Evolutionary conservation across 2,888 invertebrate genomes (phyloP).

Genomic region (Ligdia adustata): DNA sequence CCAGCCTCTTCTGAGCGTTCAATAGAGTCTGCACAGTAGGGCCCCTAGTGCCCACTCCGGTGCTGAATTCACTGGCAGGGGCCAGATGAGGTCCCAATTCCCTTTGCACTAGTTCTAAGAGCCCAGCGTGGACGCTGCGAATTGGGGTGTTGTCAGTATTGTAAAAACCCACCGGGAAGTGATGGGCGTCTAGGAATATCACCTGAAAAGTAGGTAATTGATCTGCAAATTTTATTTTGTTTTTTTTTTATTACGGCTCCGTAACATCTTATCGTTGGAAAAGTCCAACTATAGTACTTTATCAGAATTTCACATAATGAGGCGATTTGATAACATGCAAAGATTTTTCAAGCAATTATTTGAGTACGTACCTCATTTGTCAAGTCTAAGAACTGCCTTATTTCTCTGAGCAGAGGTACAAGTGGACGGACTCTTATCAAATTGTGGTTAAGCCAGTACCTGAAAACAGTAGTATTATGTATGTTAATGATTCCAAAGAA

Average conservation of each 20-base stretch:
- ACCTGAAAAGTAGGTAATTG: constrained; percentile 72
- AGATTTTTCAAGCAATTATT: background rate
- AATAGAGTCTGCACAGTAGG: constrained; percentile 78
- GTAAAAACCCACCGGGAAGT: constrained; percentile 89
- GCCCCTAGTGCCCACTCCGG: constrained; percentile 64
- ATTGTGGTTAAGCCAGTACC: constrained; percentile 90
- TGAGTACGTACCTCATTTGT: constrained; percentile 85
- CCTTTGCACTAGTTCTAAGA: constrained; percentile 80
- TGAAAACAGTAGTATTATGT: no score
- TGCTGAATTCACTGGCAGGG: constrained; percentile 64
- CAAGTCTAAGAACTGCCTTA: constrained; percentile 86
- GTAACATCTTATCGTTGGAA: no score
- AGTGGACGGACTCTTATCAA: constrained; percentile 88
- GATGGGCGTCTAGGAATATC: constrained; percentile 91
- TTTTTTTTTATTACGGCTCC: no score
- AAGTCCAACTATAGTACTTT: no score
- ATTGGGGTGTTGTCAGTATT: constrained; percentile 70
- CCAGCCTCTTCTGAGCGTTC: constrained; percentile 71
- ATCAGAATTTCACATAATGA: no score
- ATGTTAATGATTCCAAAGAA: background rate
- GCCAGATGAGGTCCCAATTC: constrained; percentile 84
- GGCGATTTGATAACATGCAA: background rate
- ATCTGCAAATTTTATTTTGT: no score
- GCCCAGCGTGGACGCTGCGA: constrained; percentile 76
- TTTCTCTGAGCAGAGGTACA: constrained; percentile 86